Percentiles rank a stretch among this genome's conserved stretches.
phyloP scores from a whole-genome alignment of 2,888 invertebrate genomes.

The Drosophila pseudotalamancana region DNA sequence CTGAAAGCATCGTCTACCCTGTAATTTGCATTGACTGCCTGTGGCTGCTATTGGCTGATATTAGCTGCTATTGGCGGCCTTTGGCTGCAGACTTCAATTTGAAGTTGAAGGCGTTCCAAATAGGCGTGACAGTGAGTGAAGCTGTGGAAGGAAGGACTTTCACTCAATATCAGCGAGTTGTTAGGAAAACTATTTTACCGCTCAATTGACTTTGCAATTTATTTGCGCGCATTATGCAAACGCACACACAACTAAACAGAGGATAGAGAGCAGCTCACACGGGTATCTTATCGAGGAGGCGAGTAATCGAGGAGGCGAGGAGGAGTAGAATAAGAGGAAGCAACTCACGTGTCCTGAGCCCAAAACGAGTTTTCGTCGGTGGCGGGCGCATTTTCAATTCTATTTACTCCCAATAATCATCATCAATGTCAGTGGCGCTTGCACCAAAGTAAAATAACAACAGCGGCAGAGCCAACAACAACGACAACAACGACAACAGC shows the following conservation, averaged over 20 bases:
- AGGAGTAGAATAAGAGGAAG: too few species aligned
- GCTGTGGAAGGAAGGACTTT: conserved; percentile 7
- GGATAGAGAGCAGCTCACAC: neutral
- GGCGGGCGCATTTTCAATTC: conserved; percentile 71
- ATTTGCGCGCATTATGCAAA: conserved; percentile 75
- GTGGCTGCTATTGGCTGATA: too few species aligned
- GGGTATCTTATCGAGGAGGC: too few species aligned
- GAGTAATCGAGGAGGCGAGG: too few species aligned
- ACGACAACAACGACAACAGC: neutral
- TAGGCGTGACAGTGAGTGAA: conserved; percentile 1
- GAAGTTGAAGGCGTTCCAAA: conserved; percentile 13
- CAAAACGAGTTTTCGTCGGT: conserved; percentile 20
- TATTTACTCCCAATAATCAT: conserved; percentile 82
- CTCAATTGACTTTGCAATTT: conserved; percentile 83
- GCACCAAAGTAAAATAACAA: conserved; percentile 67
- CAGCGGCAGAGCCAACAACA: conserved; percentile 28
- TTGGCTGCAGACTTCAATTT: conserved; percentile 15
- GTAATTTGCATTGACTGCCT: conserved; percentile 1
- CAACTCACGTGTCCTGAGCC: conserved; percentile 24
- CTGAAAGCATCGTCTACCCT: neutral
- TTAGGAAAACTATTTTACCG: conserved; percentile 78
- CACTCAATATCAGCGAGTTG: conserved; percentile 30
- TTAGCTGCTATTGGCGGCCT: neutral
- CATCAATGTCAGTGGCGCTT: conserved; percentile 81
- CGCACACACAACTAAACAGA: conserved; percentile 7